These are phyloP conservation scores for Oriolus oriolus DNA, from an alignment of 2,113 vertebrate species.

Conservation along the genomic window DNA sequence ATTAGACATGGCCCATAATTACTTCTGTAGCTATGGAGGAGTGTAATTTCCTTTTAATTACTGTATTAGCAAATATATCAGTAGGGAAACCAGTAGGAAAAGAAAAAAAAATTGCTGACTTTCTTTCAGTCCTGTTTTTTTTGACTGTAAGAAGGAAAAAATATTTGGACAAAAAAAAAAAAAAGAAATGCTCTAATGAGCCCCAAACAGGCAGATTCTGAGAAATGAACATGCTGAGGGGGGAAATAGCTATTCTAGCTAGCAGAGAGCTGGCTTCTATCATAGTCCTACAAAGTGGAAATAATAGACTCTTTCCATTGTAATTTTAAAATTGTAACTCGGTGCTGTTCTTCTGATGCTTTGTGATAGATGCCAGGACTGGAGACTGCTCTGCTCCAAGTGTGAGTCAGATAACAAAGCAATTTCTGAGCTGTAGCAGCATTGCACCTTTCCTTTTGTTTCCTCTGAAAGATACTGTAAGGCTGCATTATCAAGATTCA, in stretches of 20 bases:
- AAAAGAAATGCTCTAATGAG: background rate
- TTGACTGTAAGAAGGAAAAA: background rate
- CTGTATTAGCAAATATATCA: conserved; percentile 11
- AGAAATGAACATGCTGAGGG: background rate
- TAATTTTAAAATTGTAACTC: conserved; percentile 37
- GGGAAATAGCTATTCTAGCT: background rate
- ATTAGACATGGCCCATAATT: conserved; percentile 20
- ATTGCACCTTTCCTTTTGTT: conserved; percentile 42
- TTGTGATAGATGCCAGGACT: conserved; percentile 34
- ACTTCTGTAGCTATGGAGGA: conserved; percentile 1
- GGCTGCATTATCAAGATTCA: conserved; percentile 12
- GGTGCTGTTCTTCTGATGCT: background rate
- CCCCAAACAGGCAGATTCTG: background rate
- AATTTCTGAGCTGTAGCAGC: conserved; percentile 42
- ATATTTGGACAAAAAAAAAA: background rate
- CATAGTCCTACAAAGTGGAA: background rate
- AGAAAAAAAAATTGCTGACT: background rate
- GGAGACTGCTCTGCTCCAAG: background rate
- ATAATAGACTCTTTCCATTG: conserved; percentile 14
- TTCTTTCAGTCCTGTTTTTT: background rate
- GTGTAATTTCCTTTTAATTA: conserved; percentile 53
- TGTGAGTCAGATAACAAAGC: conserved; percentile 51
- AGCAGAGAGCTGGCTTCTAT: background rate
- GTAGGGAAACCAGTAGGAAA: background rate
- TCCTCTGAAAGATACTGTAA: conserved; percentile 12